These are phyloP conservation scores for Caenorhabditis angaria DNA, from an alignment of 2,888 invertebrate genomes.

Conservation along the genomic window DNA sequence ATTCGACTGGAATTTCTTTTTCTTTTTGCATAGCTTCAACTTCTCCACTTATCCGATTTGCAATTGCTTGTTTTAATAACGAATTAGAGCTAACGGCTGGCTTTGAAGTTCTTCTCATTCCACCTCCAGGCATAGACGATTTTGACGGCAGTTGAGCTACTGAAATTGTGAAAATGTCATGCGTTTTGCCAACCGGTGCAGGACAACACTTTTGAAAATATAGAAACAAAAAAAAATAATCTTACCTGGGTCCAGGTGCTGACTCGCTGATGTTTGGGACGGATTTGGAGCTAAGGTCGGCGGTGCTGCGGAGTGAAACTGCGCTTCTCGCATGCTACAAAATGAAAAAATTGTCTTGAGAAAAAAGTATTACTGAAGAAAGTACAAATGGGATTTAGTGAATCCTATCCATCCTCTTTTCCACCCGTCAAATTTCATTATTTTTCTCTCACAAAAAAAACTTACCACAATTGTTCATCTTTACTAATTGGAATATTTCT, in stretches of 20 bases:
- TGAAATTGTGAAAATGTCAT: constrained; percentile 1
- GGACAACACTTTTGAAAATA: not conserved
- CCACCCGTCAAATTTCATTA: not conserved
- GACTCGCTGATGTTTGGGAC: constrained; percentile 52
- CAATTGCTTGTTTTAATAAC: constrained; percentile 68
- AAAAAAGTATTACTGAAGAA: too few species aligned
- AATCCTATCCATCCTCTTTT: constrained; percentile 5
- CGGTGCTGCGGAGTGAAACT: constrained; percentile 59
- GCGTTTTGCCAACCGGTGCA: constrained; percentile 7
- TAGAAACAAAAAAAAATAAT: not conserved
- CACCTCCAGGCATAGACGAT: constrained; percentile 28
- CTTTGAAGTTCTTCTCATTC: not conserved
- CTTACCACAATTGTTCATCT: constrained; percentile 64
- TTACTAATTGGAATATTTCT: constrained; percentile 59
- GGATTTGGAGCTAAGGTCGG: constrained; percentile 44
- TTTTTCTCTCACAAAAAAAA: not conserved
- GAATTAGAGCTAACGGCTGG: constrained; percentile 45
- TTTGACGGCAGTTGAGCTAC: not conserved
- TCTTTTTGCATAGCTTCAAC: constrained; percentile 5
- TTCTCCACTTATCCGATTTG: constrained; percentile 54
- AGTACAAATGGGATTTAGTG: not conserved
- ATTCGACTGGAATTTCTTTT: not conserved
- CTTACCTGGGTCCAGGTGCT: constrained; percentile 59
- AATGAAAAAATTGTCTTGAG: not conserved
- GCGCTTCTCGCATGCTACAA: constrained; percentile 67